Base-by-base conservation (phyloP, 1,140 invertebrate genomes). In the Homarus americanus region DNA sequence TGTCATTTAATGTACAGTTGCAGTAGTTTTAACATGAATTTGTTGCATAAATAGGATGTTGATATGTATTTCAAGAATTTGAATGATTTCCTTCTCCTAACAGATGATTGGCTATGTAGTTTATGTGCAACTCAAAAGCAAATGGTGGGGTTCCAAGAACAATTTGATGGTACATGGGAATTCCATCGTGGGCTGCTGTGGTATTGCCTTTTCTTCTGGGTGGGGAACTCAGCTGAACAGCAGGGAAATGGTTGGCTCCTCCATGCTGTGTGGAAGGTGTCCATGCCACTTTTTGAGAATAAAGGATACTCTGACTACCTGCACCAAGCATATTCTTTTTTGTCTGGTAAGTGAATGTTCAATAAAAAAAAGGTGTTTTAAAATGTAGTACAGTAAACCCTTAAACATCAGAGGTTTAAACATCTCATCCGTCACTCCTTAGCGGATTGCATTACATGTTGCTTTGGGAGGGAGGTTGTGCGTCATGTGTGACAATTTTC, bases 21-120 rank as follows among this genome's bases (percentile, higher is more conserved):
- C n/a, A n/a, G n/a, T n/a, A n/a, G n/a, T n/a, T n/a, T n/a, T n/a
- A n/a, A n/a, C n/a, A n/a, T n/a, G n/a, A n/a, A n/a, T n/a, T n/a
- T n/a, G n/a, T n/a, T n/a, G n/a, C n/a, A n/a, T n/a, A n/a, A n/a
- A n/a, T n/a, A n/a, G n/a, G n/a, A n/a, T n/a, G n/a, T n/a, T n/a
- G 5, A 49, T 49, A 49, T 49, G 5, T 15, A 49, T 49, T 49
- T 49, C 44, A 49, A 15, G 44, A 5, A 73, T 15, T 73, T 73
- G 28, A 73, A 73, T 73, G 72, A 17, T 79, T n/a, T 69, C 9
- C 28, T 36, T 34, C 28, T 75, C 34, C 28, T 41, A 1, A n/a
- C 88, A 90, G 88, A 90, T 78, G 88, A 90, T 24, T 90, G 88
- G 88, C 34, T 90, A 24, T 90, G 88, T 53, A 73, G 72, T 4